A percentile compares a stretch with the other conserved stretches of the same genome.
Evolutionary conservation across 2,888 invertebrate genomes (phyloP).

Genomic region (Saturnia japonica): DNA sequence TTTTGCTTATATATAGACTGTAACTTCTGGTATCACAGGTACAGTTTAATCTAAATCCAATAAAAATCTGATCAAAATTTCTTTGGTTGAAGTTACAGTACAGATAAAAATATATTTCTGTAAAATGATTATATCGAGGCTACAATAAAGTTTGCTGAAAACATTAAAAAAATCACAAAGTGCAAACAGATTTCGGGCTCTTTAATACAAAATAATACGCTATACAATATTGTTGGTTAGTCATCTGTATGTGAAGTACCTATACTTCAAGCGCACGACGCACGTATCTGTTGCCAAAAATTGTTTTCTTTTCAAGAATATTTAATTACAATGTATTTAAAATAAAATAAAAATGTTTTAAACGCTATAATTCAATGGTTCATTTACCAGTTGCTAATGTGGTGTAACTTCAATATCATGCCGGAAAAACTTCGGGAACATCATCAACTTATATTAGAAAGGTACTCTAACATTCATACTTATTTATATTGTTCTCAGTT

Average conservation of each 20-base stretch:
- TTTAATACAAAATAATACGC: too few species aligned
- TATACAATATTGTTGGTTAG: slow-evolving; percentile 56
- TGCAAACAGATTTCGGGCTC: too few species aligned
- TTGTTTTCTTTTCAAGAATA: slow-evolving; percentile 13
- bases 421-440: slow-evolving; percentile 53
- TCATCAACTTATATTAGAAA: slow-evolving; percentile 48
- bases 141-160: background rate
- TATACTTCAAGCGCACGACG: slow-evolving; percentile 40
- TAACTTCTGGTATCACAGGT: background rate
- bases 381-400: slow-evolving; percentile 20
- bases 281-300: slow-evolving; percentile 34
- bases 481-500: background rate
- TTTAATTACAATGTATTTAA: background rate
- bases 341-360: background rate
- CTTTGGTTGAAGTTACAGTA: background rate
- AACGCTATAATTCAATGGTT: background rate
- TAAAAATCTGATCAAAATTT: background rate
- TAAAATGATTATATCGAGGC: background rate
- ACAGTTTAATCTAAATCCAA: background rate
- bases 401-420: slow-evolving; percentile 44
- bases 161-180: background rate
- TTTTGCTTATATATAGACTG: background rate
- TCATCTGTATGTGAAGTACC: slow-evolving; percentile 54
- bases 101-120: background rate
- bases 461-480: slow-evolving; percentile 39